A percentile compares a stretch with the other conserved stretches of the same genome.
These are phyloP conservation scores for Ericerus pela DNA, from an alignment of 1,140 invertebrate species.

Conservation along the genomic window DNA sequence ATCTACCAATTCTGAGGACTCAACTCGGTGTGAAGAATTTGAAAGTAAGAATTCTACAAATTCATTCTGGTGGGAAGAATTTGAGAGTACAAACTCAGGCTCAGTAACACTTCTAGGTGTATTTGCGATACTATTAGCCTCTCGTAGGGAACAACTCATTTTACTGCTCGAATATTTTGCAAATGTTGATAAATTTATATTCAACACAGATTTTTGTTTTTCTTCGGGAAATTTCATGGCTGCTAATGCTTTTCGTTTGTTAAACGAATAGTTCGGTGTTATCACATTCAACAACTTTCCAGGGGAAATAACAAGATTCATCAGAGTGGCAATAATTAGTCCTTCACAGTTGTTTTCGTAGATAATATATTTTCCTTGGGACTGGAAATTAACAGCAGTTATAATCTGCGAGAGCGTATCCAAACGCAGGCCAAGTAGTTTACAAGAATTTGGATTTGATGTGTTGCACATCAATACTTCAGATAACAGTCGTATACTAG, in stretches of 20 bases:
- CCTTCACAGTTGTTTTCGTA: slow-evolving; percentile 78
- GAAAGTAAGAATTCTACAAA: too few species aligned
- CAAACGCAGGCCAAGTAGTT: slow-evolving; percentile 62
- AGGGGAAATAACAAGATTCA: slow-evolving; percentile 49
- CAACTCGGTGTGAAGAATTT: too few species aligned
- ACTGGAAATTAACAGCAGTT: slow-evolving; percentile 60
- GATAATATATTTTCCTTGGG: slow-evolving; percentile 59
- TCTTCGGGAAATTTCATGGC: slow-evolving; percentile 59
- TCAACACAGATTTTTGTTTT: slow-evolving; percentile 45
- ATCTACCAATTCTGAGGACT: slow-evolving; percentile 3
- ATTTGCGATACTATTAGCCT: background rate
- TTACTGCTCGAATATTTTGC: background rate
- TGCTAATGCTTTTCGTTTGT: slow-evolving; percentile 56
- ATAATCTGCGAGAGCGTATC: slow-evolving; percentile 79
- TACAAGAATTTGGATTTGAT: slow-evolving; percentile 44
- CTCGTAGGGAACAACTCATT: background rate
- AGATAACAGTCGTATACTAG: slow-evolving; percentile 54
- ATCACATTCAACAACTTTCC: slow-evolving; percentile 59
- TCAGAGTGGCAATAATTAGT: slow-evolving; percentile 60
- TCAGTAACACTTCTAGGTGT: background rate
- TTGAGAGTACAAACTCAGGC: background rate
- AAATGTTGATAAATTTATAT: slow-evolving; percentile 43
- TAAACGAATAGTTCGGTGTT: slow-evolving; percentile 58
- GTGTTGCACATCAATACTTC: slow-evolving; percentile 53
- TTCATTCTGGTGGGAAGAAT: slow-evolving; percentile 5